A percentile compares a stretch with the other conserved stretches of the same genome.
Evolutionary conservation across 2,888 invertebrate species (phyloP).

Genomic region (Deilephila elpenor): DNA sequence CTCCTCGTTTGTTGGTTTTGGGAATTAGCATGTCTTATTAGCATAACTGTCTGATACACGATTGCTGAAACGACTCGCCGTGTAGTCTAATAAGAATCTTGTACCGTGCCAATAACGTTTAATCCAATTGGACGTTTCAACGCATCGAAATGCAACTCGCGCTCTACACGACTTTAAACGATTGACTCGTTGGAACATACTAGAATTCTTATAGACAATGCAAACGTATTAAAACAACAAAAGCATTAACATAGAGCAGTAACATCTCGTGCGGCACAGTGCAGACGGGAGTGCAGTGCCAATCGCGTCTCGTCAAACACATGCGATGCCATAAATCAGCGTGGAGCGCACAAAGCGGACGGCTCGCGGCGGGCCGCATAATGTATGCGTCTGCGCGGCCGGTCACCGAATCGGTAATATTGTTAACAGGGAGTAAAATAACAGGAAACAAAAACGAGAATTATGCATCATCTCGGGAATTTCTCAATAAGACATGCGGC

Average conservation of each 20-base stretch:
- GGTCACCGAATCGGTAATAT: slow-evolving; percentile 81
- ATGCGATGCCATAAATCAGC: slow-evolving; percentile 66
- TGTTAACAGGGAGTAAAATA: slow-evolving; percentile 82
- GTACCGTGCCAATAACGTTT: background rate
- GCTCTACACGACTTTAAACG: background rate
- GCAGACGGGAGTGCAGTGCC: slow-evolving; percentile 2
- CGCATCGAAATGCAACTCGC: background rate
- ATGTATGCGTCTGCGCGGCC: slow-evolving; percentile 74
- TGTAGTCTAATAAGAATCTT: slow-evolving; percentile 14
- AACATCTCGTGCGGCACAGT: background rate
- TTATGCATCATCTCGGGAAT: slow-evolving; percentile 81
- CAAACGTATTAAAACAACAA: slow-evolving; percentile 24
- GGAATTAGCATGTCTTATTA: slow-evolving; percentile 85
- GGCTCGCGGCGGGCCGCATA: slow-evolving; percentile 57
- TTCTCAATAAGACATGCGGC: slow-evolving; percentile 80
- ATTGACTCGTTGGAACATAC: background rate
- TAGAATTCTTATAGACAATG: slow-evolving; percentile 11
- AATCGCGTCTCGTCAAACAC: slow-evolving; percentile 36
- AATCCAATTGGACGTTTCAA: background rate
- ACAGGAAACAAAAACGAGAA: slow-evolving; percentile 78
- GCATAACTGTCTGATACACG: slow-evolving; percentile 80
- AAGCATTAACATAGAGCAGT: slow-evolving; percentile 21
- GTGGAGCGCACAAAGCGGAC: slow-evolving; percentile 53
- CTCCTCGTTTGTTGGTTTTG: slow-evolving; percentile 81
- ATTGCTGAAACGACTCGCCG: slow-evolving; percentile 73